Evolutionary conservation across 37 sponge, comb jelly and placozoan genomes (phyloP), one percentile per base, ranked within the genome.

Genomic region (Cliona cf. orientalis): DNA sequence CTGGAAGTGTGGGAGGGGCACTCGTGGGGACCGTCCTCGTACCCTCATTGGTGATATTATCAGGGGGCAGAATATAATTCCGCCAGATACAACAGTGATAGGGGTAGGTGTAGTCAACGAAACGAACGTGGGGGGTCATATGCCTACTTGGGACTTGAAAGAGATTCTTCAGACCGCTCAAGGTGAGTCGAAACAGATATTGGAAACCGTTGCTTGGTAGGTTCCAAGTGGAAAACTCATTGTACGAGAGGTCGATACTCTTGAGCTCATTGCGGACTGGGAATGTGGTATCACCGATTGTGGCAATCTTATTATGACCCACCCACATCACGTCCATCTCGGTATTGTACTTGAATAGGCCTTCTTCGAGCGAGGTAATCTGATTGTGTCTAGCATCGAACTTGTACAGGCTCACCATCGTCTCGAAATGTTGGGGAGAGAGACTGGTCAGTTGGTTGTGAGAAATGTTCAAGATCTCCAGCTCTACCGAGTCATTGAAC

Each of bases 11-110:
- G n/a, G n/a, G n/a, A n/a, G n/a, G n/a, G n/a, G n/a, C n/a, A n/a
- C n/a, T n/a, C n/a, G n/a, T n/a, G n/a, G n/a, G n/a, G 38, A 25
- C n/a, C n/a, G n/a, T n/a, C n/a, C n/a, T n/a, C n/a, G n/a, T n/a
- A n/a, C n/a, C n/a, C n/a, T n/a, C 3, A 38, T 69, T 12, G 25
- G 32, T 69, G 23, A 5, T 26, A 41, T 31, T 29, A 29, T 29
- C 68, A 67, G 49, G 12, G 5, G 60, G 33, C 9, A 59, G 19
- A 5, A 58, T 1, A 7, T 63, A 14, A 29, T 29, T 58, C 22
- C 69, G 0, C 80, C 84, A 92, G 5, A 84, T 56, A 56, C 93
- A 92, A 66, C 93, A 92, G 73, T 87, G 89, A 63, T 87, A 87
- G 42, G 80, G 29, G 76, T 92, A 92, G 5, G 93, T 87, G 38